A percentile compares a stretch with the other conserved stretches of the same genome.
Conservation (phyloP, 2,888 invertebrate genomes). For the Mythimna impura region DNA sequence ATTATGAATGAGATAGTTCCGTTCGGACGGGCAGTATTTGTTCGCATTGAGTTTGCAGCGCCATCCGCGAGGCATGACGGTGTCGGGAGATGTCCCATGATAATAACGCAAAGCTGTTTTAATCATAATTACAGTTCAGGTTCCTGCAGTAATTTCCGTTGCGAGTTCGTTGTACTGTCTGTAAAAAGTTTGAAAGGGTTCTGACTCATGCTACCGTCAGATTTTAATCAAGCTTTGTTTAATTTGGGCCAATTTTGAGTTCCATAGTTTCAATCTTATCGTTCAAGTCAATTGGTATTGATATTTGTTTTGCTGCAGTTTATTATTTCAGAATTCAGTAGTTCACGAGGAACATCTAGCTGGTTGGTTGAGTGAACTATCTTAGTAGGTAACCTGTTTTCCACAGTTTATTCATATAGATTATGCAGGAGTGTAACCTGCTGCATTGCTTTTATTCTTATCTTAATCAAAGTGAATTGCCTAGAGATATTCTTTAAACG, state of each 20-base stretch:
- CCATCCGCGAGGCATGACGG: slow-evolving; percentile 78
- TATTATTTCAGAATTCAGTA: slow-evolving; percentile 18
- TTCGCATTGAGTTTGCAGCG: slow-evolving; percentile 75
- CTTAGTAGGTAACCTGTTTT: slow-evolving; percentile 35
- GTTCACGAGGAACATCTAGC: slow-evolving; percentile 24
- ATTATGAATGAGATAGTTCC: slow-evolving; percentile 76
- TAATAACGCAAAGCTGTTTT: slow-evolving; percentile 64
- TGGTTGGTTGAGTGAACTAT: slow-evolving; percentile 22
- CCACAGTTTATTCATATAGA: slow-evolving; percentile 33
- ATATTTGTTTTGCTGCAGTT: slow-evolving; percentile 2
- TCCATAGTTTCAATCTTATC: background rate
- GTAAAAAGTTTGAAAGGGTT: slow-evolving; percentile 36
- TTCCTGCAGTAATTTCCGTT: slow-evolving; percentile 59
- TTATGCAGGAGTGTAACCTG: slow-evolving; percentile 27
- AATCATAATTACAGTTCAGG: slow-evolving; percentile 62
- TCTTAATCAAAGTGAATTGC: slow-evolving; percentile 55
- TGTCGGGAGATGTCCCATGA: slow-evolving; percentile 80
- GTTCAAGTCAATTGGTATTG: background rate
- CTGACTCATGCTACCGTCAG: slow-evolving; percentile 16
- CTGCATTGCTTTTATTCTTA: slow-evolving; percentile 47
- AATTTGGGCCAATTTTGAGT: background rate
- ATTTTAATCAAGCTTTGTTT: slow-evolving; percentile 30
- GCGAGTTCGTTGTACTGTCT: slow-evolving; percentile 55
- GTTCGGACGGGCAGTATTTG: slow-evolving; percentile 73
- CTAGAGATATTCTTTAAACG: slow-evolving; percentile 52